Conservation (phyloP, 1,140 invertebrate species). For the Magallana gigas region DNA sequence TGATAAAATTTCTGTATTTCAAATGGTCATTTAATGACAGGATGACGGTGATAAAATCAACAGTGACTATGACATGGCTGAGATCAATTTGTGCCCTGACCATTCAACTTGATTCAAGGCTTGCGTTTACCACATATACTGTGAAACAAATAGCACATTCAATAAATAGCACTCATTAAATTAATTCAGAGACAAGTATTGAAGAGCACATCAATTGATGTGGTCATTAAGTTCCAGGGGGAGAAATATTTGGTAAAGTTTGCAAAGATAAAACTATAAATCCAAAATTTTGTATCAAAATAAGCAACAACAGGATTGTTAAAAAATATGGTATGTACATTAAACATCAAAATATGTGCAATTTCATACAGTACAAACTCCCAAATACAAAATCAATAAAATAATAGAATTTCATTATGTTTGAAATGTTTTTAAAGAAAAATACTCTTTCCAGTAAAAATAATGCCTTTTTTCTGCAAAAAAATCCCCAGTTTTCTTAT, state of each 20-base stretch:
- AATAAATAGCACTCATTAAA: conserved; percentile 9
- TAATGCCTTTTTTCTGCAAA: not conserved
- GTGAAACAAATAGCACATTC: conserved; percentile 1
- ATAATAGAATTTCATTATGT: too few species aligned
- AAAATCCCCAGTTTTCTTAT: not conserved
- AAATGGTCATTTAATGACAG: not conserved
- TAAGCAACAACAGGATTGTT: too few species aligned
- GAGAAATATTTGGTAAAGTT: not conserved
- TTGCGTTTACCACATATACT: not conserved
- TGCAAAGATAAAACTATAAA: not conserved
- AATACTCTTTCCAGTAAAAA: not conserved
- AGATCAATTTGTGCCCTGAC: not conserved
- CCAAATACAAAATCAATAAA: too few species aligned
- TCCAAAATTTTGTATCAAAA: too few species aligned
- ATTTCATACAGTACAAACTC: too few species aligned
- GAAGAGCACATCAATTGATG: not conserved
- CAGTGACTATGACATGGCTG: not conserved
- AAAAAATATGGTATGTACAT: too few species aligned
- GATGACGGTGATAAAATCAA: not conserved
- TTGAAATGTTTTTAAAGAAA: not conserved
- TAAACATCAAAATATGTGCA: too few species aligned
- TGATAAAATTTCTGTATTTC: too few species aligned
- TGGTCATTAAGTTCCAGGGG: not conserved
- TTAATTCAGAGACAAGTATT: not conserved
- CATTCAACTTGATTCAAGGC: not conserved